Conservation (phyloP, 2,888 invertebrate genomes). For the Papilio gigon region DNA sequence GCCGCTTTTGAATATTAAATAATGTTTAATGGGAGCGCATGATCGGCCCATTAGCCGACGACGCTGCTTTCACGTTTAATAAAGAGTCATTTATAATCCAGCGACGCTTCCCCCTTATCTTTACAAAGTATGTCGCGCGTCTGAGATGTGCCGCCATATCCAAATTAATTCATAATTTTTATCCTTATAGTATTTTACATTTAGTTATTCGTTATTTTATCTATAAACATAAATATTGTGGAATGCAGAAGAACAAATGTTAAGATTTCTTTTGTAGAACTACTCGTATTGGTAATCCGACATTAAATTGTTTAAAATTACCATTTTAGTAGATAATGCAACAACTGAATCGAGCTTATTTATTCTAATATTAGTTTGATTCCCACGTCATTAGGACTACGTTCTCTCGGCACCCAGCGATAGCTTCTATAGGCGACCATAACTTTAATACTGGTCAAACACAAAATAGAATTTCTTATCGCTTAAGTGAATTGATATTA, state of each 20-base stretch:
- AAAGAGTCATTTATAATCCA: slow-evolving; percentile 82
- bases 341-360: slow-evolving; percentile 22
- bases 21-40: slow-evolving; percentile 83
- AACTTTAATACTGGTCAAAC: slow-evolving; percentile 56
- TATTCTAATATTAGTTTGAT: slow-evolving; percentile 25
- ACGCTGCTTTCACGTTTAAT: slow-evolving; percentile 82
- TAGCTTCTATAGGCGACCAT: slow-evolving; percentile 61
- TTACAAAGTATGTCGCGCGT: slow-evolving; percentile 78
- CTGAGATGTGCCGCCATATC: slow-evolving; percentile 81
- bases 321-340: neutral
- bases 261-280: slow-evolving; percentile 31
- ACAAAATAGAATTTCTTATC: slow-evolving; percentile 50
- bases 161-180: slow-evolving; percentile 81
- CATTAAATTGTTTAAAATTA: neutral
- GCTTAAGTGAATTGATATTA: slow-evolving; percentile 44
- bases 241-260: slow-evolving; percentile 39
- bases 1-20: slow-evolving; percentile 83
- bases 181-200: slow-evolving; percentile 57
- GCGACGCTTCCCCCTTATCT: slow-evolving; percentile 81
- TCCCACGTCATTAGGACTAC: slow-evolving; percentile 56
- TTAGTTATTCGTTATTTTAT: slow-evolving; percentile 41
- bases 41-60: slow-evolving; percentile 82
- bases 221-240: slow-evolving; percentile 40
- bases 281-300: slow-evolving; percentile 7
- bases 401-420: slow-evolving; percentile 60